Conservation (phyloP, 53 echinoderm and acorn worm species). For the Echinometra lucunter region DNA sequence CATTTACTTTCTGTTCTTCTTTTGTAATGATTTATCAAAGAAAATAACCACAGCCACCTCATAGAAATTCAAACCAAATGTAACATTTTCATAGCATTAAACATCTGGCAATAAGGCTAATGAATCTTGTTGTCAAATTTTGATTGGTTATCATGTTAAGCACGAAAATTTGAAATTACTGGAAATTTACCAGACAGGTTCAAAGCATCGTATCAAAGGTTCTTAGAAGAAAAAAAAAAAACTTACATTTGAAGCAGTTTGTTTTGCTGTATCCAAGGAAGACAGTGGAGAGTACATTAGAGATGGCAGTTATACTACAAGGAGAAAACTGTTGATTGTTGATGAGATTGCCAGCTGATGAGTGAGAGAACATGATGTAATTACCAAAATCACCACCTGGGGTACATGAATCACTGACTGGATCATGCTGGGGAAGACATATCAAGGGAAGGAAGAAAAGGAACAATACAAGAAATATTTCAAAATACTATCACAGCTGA, state of each 20-base stretch:
- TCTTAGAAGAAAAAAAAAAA: background rate
- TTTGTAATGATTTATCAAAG: no score
- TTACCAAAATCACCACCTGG: conserved; percentile 84
- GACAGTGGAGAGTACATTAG: conserved; percentile 70
- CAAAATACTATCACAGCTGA: no score
- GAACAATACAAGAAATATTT: background rate
- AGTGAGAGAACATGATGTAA: conserved; percentile 91
- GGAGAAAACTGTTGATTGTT: conserved; percentile 89
- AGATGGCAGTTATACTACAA: conserved; percentile 79
- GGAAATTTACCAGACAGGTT: no score
- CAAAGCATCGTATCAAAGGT: no score
- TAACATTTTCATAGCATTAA: background rate
- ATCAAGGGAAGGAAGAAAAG: background rate
- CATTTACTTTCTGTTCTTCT: no score
- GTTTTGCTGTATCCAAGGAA: conserved; percentile 63
- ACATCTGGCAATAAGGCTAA: background rate
- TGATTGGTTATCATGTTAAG: background rate
- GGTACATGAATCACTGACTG: conserved; percentile 60
- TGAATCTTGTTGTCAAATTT: background rate
- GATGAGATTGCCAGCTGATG: conserved; percentile 79
- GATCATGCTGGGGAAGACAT: conserved; percentile 82
- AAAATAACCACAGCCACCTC: background rate
- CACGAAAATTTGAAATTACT: no score
- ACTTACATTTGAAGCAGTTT: conserved; percentile 89
- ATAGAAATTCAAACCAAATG: background rate